These are phyloP conservation scores for Mormyrops attenuatus DNA, from an alignment of 2,797 vertebrate genomes.

Conservation along the genomic window DNA sequence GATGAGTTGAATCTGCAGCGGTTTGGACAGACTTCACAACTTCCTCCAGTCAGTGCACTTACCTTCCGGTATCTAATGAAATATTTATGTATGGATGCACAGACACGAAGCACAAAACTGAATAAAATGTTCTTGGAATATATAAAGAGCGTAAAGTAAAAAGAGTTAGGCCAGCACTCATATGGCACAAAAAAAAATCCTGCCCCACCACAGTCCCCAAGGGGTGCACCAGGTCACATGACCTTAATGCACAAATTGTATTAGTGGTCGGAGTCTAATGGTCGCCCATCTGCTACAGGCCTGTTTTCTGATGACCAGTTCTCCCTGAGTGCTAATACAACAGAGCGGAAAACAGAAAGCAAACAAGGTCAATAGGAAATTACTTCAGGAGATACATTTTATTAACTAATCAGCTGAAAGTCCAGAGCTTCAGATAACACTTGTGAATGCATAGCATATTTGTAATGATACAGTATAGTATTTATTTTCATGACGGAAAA, in stretches of 20 bases:
- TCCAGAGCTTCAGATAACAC: neutral
- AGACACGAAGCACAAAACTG: neutral
- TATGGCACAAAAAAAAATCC: neutral
- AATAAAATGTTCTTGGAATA: neutral
- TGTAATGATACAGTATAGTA: neutral
- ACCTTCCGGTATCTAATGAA: neutral
- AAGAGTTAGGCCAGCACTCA: neutral
- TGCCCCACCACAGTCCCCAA: slow-evolving; percentile 2
- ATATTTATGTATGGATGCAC: neutral
- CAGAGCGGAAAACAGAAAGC: neutral
- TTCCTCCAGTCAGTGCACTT: neutral
- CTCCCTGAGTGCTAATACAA: neutral
- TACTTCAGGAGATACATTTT: neutral
- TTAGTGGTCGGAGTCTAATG: slow-evolving; percentile 33
- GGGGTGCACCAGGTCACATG: slow-evolving; percentile 18
- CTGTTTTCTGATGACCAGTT: neutral
- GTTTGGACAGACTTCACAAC: neutral
- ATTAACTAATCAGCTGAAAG: neutral
- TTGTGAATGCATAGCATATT: neutral
- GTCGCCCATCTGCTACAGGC: slow-evolving; percentile 38
- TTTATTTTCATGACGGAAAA: neutral
- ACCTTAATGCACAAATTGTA: slow-evolving; percentile 40
- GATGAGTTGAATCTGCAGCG: neutral
- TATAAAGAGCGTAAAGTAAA: neutral
- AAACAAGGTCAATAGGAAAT: neutral